Evolutionary conservation across 30 jellyfish, hydroid and myxozoan genomes (phyloP), one percentile per base, ranked within the genome.

Genomic region (Aurelia coerulea): DNA sequence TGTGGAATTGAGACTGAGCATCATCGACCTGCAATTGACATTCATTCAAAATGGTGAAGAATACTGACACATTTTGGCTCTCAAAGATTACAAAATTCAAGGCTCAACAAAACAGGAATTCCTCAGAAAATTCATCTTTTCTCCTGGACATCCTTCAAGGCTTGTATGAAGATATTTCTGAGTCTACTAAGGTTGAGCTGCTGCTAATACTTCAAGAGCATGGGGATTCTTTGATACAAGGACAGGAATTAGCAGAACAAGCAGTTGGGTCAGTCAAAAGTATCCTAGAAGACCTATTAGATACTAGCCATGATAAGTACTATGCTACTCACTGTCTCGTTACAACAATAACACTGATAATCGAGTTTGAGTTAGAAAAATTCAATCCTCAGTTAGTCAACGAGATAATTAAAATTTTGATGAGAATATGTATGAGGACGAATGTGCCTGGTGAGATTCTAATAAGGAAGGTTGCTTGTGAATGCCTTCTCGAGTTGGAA

Each of bases 261-360:
- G 92, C 92, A 8, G 92, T 75, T 49, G 92, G 92, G 9, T 53
- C 92, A 33, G 62, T 83, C 10, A 83, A 62, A 73, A 54, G 86
- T 50, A 35, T 83, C 35, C 76, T 83, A 10, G 71, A 80, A 8
- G 77, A 66, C 50, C 32, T 58, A 23, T 60, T 68, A 1, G 86
- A 41, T 0, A 39, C 54, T 1, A 41, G 41, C 15, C 85, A 69
- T 39, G 79, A 83, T 42, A 83, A 39, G 15, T 70, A 58, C 41
- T 83, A 83, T 56, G 62, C 73, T 9, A 65, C 78, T n/a, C 68
- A 71, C 72, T 83, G 92, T 68, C 72, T 83, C 1, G 81, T 83
- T 8, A 83, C 92, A 69, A 75, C 92, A 56, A 70, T 86, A 5
- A 53, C 92, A 2, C 42, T 83, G 32, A 68, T 83, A 29, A 83